These are phyloP conservation scores for Ageneiosus marmoratus DNA, from an alignment of 2,113 vertebrate species.

Conservation along the genomic window DNA sequence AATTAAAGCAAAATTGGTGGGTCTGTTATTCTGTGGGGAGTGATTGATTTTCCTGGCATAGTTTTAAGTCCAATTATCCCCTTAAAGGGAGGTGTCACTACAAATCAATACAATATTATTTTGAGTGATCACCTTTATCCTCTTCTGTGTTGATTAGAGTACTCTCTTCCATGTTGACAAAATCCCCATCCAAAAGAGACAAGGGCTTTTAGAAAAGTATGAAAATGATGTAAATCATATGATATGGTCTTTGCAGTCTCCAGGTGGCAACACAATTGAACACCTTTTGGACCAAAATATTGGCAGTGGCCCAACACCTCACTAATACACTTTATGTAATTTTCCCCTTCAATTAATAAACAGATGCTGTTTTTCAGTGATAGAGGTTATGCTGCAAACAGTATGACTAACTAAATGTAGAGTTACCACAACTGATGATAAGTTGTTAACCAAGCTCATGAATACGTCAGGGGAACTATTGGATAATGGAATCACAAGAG, in stretches of 20 bases:
- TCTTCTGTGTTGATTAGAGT: background rate
- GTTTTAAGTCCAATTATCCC: background rate
- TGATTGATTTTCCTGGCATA: conserved; percentile 7
- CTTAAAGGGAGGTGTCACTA: no score
- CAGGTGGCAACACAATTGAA: background rate
- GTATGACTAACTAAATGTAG: background rate
- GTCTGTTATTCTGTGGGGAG: background rate
- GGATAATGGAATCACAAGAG: background rate
- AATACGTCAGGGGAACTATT: background rate
- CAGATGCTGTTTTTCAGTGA: background rate
- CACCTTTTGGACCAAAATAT: no score
- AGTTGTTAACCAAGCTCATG: background rate
- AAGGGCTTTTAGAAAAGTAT: background rate
- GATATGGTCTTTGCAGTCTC: background rate
- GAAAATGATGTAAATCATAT: background rate
- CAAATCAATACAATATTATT: background rate
- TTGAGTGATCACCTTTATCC: background rate
- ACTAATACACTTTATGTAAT: background rate
- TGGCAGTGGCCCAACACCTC: background rate
- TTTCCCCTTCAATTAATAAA: background rate
- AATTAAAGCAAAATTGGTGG: background rate
- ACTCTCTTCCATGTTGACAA: background rate
- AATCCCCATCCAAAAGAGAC: background rate
- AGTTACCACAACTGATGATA: background rate
- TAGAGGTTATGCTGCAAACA: background rate